A percentile compares a stretch with the other conserved stretches of the same genome.
Conservation (phyloP, 2,888 invertebrate species). For the Leptothorax acervorum region DNA sequence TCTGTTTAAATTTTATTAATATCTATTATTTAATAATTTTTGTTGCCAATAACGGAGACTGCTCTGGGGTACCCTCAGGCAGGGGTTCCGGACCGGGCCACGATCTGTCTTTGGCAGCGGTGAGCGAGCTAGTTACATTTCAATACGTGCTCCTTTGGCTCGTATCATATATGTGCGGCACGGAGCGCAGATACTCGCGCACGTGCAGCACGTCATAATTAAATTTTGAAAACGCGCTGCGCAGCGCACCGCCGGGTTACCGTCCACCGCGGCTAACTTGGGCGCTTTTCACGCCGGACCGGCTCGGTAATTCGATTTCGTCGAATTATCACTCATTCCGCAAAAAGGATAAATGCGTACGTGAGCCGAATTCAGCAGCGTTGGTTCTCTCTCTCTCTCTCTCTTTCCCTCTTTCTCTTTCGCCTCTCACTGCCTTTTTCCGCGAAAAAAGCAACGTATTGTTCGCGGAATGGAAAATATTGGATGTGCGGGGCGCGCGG, state of each 20-base stretch:
- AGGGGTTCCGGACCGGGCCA: not conserved
- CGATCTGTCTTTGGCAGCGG: constrained; percentile 26
- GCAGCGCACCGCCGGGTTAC: constrained; percentile 64
- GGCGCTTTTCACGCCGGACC: constrained; percentile 81
- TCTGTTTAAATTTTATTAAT: not conserved
- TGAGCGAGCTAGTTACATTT: constrained; percentile 42
- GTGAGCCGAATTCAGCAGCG: constrained; percentile 79
- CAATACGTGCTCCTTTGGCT: constrained; percentile 63
- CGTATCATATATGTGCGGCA: constrained; percentile 78
- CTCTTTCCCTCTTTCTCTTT: not conserved
- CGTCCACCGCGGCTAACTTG: constrained; percentile 78
- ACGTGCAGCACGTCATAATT: constrained; percentile 80
- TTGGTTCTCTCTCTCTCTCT: constrained; percentile 46
- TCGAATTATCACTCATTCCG: constrained; percentile 84
- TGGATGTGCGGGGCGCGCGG: constrained; percentile 23
- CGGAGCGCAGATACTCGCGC: constrained; percentile 76
- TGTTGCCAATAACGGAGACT: not conserved
- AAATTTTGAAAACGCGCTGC: constrained; percentile 81
- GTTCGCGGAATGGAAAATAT: constrained; percentile 63
- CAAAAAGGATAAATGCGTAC: constrained; percentile 83
- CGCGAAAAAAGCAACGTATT: constrained; percentile 51
- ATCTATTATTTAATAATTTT: constrained; percentile 3
- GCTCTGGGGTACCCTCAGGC: not conserved
- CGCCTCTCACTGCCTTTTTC: constrained; percentile 36
- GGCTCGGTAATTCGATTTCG: constrained; percentile 82